Percentiles rank a stretch among this genome's conserved stretches.
Conservation (phyloP, 1,140 invertebrate species). For the Limonius californicus region DNA sequence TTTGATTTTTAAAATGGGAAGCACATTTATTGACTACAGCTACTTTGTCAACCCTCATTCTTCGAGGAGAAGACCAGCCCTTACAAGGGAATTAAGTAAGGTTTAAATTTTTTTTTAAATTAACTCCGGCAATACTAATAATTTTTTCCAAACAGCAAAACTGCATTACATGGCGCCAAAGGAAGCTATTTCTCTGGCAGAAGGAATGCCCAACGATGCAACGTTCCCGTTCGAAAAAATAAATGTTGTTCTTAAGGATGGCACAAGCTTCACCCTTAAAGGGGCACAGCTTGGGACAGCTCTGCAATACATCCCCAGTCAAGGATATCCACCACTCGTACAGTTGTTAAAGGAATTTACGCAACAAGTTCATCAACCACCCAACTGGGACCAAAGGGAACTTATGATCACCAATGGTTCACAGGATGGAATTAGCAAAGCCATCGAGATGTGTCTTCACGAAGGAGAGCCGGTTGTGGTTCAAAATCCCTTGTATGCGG, state of each 20-base stretch:
- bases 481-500: constrained; percentile 67
- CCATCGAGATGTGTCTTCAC: constrained; percentile 62
- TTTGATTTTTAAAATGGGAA: not conserved
- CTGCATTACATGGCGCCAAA: constrained; percentile 61
- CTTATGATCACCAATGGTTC: constrained; percentile 67
- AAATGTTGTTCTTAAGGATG: constrained; percentile 60
- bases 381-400: constrained; percentile 57
- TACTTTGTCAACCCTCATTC: constrained; percentile 41
- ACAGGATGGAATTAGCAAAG: constrained; percentile 73
- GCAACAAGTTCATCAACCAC: constrained; percentile 61
- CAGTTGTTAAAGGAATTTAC: constrained; percentile 62
- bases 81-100: constrained; percentile 47
- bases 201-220: constrained; percentile 73
- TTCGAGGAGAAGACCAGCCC: constrained; percentile 41
- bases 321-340: constrained; percentile 66
- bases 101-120: constrained; percentile 19
- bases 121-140: not conserved
- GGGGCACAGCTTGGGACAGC: constrained; percentile 57
- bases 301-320: constrained; percentile 70
- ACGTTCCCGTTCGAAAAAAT: constrained; percentile 71
- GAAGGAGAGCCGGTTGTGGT: constrained; percentile 68
- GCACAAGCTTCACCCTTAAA: constrained; percentile 54
- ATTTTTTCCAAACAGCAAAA: constrained; percentile 53
- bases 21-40: constrained; percentile 34
- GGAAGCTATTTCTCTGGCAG: constrained; percentile 66